Percentiles rank a stretch among this genome's conserved stretches.
phyloP scores from a whole-genome alignment of 1,140 invertebrate species.

The silkworm (Bombyx mori) region ASM3026992v2 NC_085110.1:4976001-4976500 shows the following conservation, averaged over 20 bases:
- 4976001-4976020: too few species aligned
- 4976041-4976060: background rate
- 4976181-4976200: constrained; percentile 49
- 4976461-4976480: too few species aligned
- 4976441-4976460: too few species aligned
- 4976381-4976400: too few species aligned
- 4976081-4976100: background rate
- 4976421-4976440: too few species aligned
- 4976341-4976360: too few species aligned
- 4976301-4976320: constrained; percentile 10
- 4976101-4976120: background rate
- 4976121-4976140: constrained; percentile 4
- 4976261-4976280: constrained; percentile 46
- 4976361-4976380: too few species aligned
- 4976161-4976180: constrained; percentile 46
- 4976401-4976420: too few species aligned
- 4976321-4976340: too few species aligned
- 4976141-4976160: constrained; percentile 48
- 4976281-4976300: constrained; percentile 41
- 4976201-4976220: constrained; percentile 71
- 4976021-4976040: too few species aligned
- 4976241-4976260: constrained; percentile 57
- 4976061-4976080: background rate
- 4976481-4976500: too few species aligned
- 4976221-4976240: constrained; percentile 66